Percentiles rank a stretch among this genome's conserved stretches.
Conservation (phyloP, 2,888 invertebrate genomes). For the Sylvicola cinctus region DNA sequence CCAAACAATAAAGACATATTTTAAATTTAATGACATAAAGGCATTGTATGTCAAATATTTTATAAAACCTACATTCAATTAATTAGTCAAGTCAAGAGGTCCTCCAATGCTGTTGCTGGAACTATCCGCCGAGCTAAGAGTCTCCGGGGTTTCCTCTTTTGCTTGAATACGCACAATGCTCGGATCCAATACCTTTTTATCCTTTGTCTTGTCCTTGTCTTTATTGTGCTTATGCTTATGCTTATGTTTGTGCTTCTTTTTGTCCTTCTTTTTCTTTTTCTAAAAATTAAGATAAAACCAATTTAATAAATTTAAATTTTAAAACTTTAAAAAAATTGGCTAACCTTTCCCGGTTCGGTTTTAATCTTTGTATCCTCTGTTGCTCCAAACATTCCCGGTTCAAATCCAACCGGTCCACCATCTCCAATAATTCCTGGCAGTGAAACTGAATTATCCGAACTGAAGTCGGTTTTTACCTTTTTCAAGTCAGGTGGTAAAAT, state of each 20-base stretch:
- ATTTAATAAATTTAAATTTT: not conserved
- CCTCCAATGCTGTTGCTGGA: slow-evolving; percentile 20
- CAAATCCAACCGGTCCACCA: slow-evolving; percentile 58
- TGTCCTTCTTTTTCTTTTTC: slow-evolving; percentile 58
- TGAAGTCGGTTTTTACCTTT: slow-evolving; percentile 30
- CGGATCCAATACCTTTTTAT: slow-evolving; percentile 22
- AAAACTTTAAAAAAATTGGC: slow-evolving; percentile 1
- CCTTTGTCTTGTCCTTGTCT: slow-evolving; percentile 29
- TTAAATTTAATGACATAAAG: no score
- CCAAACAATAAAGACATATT: no score
- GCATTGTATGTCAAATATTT: no score
- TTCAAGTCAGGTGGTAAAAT: slow-evolving; percentile 14
- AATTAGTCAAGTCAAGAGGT: no score
- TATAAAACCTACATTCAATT: no score
- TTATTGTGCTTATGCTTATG: slow-evolving; percentile 73
- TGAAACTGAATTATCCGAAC: slow-evolving; percentile 62
- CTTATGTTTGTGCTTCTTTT: slow-evolving; percentile 73
- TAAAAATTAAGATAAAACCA: slow-evolving; percentile 10
- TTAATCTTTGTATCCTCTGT: slow-evolving; percentile 30
- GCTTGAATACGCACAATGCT: slow-evolving; percentile 18
- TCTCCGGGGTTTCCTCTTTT: slow-evolving; percentile 23
- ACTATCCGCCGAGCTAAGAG: slow-evolving; percentile 24
- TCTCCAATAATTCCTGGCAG: slow-evolving; percentile 50
- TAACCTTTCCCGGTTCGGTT: slow-evolving; percentile 2
- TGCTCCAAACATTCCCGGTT: slow-evolving; percentile 62